Base-by-base conservation (phyloP, 2,888 invertebrate genomes). In the Choreutis nemorana region DNA sequence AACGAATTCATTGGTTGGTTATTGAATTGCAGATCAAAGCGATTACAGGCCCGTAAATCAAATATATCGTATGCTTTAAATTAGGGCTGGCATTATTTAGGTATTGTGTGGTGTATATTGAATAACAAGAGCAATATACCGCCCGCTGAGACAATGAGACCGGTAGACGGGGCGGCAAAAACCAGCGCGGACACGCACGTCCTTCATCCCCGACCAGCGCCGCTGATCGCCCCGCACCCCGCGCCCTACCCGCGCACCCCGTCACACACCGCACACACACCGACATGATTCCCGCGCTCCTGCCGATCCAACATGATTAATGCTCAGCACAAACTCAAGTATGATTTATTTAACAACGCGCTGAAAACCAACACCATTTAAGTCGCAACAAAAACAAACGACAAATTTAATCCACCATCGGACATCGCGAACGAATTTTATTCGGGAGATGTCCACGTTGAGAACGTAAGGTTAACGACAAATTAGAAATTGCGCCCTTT, bases 221-320 rank as follows among this genome's bases (percentile, higher is more conserved):
- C 32, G n/a, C n/a, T n/a, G n/a, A n/a, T 18, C 18, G 8, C 18
- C 5, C 18, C 18, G 18, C 8, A 26, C n/a, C n/a, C n/a, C 26
- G 10, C 26, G n/a, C 11, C 8, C 13, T 8, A 26, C 14, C 12
- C 11, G 11, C 23, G 28, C 33, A 18, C 34, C 35, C 32, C 30
- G 33, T 30, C 25, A 30, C n/a, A n/a, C n/a, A n/a, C n/a, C n/a
- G n/a, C n/a, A n/a, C n/a, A 41, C 32, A 39, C 44, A 41, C 38
- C 37, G 41, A 36, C 42, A 39, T 43, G 46, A 51, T 52, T 40
- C 12, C 23, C 11, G 23, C 8, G 18, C 18, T 8, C 7, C 18
- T 18, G 13, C 2, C 23, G 23, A 58, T 55, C 55, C 61, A 50
- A 61, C 60, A 58, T 65, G 66, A 71, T 70, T 62, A 67, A 72